A percentile compares a stretch with the other conserved stretches of the same genome.
These are phyloP conservation scores for Rhadinocentrus ornatus DNA, from an alignment of 2,797 vertebrate genomes.

Conservation along the genomic window DNA sequence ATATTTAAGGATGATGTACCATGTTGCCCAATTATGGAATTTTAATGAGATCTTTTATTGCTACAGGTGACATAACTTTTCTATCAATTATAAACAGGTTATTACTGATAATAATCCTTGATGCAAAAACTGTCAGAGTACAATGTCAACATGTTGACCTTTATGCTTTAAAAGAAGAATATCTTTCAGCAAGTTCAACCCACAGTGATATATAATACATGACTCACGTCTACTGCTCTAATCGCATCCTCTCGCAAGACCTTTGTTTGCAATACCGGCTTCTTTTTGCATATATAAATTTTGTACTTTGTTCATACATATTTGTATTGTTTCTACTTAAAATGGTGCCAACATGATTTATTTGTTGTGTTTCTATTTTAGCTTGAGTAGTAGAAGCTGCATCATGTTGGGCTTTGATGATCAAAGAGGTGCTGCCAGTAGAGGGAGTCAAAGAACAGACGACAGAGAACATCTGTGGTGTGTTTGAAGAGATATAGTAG, in stretches of 20 bases:
- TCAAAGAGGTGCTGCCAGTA: slow-evolving; percentile 67
- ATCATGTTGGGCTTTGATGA: slow-evolving; percentile 24
- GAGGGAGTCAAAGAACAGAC: slow-evolving; percentile 78
- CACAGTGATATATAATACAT: slow-evolving; percentile 45
- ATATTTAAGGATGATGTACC: slow-evolving; percentile 4
- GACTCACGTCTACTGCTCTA: slow-evolving; percentile 43
- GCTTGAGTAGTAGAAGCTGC: slow-evolving; percentile 22
- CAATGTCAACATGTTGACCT: slow-evolving; percentile 71
- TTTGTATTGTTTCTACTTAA: slow-evolving; percentile 35
- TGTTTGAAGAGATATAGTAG: slow-evolving; percentile 2
- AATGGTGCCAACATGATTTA: slow-evolving; percentile 6
- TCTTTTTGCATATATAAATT: slow-evolving; percentile 12
- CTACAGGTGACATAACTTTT: slow-evolving; percentile 38
- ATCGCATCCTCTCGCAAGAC: slow-evolving; percentile 56
- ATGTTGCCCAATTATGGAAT: slow-evolving; percentile 24
- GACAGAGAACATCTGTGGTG: neutral
- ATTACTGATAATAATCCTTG: slow-evolving; percentile 57
- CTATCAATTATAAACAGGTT: slow-evolving; percentile 53
- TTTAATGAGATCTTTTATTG: slow-evolving; percentile 60
- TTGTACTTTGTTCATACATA: slow-evolving; percentile 25
- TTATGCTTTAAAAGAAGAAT: slow-evolving; percentile 62
- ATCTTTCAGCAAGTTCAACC: slow-evolving; percentile 65
- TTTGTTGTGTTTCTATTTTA: slow-evolving; percentile 29
- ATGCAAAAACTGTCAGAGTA: slow-evolving; percentile 58
- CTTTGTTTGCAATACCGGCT: slow-evolving; percentile 21